Evolutionary conservation across 2,888 invertebrate species (phyloP), one percentile per base, ranked within the genome.

Genomic region (Eupsilia transversa): DNA sequence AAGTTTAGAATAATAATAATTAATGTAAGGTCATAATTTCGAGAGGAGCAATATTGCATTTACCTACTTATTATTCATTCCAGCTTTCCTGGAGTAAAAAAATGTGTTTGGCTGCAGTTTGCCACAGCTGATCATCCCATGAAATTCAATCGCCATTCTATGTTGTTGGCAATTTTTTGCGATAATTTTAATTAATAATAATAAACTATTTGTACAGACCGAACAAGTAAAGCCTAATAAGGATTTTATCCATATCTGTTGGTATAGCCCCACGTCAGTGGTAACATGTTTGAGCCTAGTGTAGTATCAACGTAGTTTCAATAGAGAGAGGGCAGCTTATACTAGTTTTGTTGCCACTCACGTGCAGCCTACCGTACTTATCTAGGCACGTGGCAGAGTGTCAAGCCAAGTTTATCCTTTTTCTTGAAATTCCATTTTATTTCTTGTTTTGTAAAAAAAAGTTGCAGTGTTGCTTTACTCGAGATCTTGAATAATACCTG

Each of bases 1-100:
- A 88, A 89, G 84, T 87, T 77, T 85, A 82, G 74, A 68, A 68
- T 76, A 72, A 73, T 74, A 72, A 72, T 80, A 72, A 80, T 64
- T 46, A 63, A 67, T 77, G 46, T 83, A 77, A 78, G 71, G 38
- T 80, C 41, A 61, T 43, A 10, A 67, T 78, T 78, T 84, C 10
- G 64, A 77, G 74, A 73, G 76, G 57, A 80, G 79, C 71, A 82
- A 76, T 74, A 66, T 74, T 65, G 38, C 20, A 27, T 64, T 77
- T 52, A 52, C 5, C 27, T 33, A 60, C 17, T 54, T 56, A 23
- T 46, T 7, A 9, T 14, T 20, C 3, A 20, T 17, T 27, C 14
- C 20, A 27, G 27, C 2, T 20, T 64, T 1, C 2, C 10, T 27
- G 27, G 14, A 6, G 12, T 38, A n/a, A 12, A 52, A 20, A 23